Evolutionary conservation across 2,797 vertebrate genomes (phyloP).

Genomic region (Myotis findleyi): DNA sequence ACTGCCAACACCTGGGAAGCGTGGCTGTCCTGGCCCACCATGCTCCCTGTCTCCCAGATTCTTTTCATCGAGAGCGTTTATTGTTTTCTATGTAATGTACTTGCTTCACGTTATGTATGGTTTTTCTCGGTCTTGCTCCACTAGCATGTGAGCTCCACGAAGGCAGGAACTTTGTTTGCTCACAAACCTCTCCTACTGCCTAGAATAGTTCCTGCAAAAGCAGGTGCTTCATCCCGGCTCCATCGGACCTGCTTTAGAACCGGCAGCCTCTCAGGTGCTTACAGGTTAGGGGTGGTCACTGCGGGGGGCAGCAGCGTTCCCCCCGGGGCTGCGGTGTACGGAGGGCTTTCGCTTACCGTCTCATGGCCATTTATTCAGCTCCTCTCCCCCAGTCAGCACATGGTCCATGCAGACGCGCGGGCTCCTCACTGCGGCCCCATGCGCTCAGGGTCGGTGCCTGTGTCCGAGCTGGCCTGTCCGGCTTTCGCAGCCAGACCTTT

Average conservation of each 20-base stretch:
- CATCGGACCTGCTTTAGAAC: not conserved
- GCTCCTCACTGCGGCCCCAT: not conserved
- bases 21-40: not conserved
- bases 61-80: not conserved
- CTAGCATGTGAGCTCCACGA: not conserved
- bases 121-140: not conserved
- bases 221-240: not conserved
- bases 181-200: not conserved
- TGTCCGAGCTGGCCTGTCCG: not conserved
- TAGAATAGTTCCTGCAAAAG: not conserved
- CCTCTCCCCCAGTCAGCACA: too few species aligned
- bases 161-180: not conserved
- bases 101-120: not conserved
- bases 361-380: too few species aligned
- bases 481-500: not conserved
- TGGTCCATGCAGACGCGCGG: not conserved
- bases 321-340: not conserved
- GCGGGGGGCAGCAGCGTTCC: not conserved
- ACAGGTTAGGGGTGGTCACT: not conserved
- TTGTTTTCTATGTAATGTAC: not conserved
- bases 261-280: not conserved
- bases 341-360: not conserved
- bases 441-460: not conserved
- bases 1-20: rapidly evolving
- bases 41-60: not conserved